Evolutionary conservation across 2,888 invertebrate genomes (phyloP).

Genomic region (Cyaniris semiargus): DNA sequence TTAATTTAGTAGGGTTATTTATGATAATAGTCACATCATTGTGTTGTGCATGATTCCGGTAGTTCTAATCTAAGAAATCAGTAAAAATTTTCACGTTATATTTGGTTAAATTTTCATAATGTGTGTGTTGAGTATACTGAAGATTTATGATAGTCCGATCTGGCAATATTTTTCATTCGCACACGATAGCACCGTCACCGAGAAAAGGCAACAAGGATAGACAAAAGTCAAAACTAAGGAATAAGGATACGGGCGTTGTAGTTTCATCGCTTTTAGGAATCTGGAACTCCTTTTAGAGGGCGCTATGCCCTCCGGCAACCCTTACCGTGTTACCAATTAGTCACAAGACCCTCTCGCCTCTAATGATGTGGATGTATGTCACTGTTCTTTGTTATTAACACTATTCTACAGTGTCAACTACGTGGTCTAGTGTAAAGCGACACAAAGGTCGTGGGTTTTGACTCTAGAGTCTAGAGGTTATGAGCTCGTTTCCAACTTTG

Average conservation of each 20-base stretch:
- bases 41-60: no score
- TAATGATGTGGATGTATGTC: constrained; percentile 7
- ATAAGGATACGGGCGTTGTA: neutral
- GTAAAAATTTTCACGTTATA: no score
- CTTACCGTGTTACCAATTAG: constrained; percentile 15
- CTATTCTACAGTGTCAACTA: neutral
- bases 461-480: neutral
- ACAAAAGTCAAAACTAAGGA: neutral
- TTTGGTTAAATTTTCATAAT: no score
- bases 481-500: neutral
- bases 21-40: no score
- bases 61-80: no score
- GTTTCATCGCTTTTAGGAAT: neutral
- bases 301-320: neutral
- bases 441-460: neutral
- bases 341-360: neutral
- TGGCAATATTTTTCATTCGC: no score
- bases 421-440: neutral
- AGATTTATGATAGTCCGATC: no score
- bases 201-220: no score
- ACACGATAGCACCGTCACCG: no score
- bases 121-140: no score
- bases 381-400: neutral
- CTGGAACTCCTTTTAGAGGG: neutral
- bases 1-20: no score